A percentile compares a stretch with the other conserved stretches of the same genome.
phyloP scores from a whole-genome alignment of 1,140 invertebrate genomes.

The Bombus fervidus region DNA sequence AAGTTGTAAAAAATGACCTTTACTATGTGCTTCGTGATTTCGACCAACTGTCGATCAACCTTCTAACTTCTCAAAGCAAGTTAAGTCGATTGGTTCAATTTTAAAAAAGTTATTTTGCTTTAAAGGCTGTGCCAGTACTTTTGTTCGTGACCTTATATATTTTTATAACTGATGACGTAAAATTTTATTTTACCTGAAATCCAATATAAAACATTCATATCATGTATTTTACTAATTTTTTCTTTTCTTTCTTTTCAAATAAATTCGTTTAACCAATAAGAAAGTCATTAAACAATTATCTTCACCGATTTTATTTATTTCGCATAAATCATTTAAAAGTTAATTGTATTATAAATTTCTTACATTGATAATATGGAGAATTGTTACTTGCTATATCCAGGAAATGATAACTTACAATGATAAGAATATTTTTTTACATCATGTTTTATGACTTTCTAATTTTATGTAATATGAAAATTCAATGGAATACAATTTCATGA shows the following conservation, averaged over 20 bases:
- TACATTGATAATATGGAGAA: not conserved
- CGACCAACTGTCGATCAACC: no score
- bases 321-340: not conserved
- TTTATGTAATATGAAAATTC: not conserved
- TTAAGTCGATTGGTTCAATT: no score
- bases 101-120: no score
- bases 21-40: no score
- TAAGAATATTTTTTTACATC: not conserved
- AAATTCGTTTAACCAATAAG: not conserved
- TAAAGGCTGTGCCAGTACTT: no score
- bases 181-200: not conserved
- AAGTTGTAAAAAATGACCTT: no score
- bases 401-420: not conserved
- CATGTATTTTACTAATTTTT: not conserved
- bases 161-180: not conserved
- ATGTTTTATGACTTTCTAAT: not conserved
- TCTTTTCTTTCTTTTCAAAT: not conserved
- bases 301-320: not conserved
- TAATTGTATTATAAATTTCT: not conserved
- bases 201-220: not conserved
- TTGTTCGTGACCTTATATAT: not conserved
- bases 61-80: no score
- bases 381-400: not conserved
- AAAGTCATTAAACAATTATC: not conserved
- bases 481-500: not conserved